Evolutionary conservation across 2,797 vertebrate species (phyloP).

Genomic region (Pangasius djambal): DNA sequence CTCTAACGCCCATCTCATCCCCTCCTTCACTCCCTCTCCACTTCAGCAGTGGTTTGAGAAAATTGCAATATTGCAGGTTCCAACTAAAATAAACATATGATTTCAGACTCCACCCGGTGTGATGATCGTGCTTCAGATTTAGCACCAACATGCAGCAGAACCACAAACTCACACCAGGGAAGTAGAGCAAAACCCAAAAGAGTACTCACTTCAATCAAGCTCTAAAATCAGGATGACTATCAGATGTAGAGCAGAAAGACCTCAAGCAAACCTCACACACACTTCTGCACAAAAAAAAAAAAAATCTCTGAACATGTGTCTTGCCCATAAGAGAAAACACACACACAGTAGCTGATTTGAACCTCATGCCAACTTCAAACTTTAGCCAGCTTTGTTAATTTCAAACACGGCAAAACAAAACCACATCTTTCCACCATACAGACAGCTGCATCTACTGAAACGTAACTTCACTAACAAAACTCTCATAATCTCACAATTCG

Average conservation of each 20-base stretch:
- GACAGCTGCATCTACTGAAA: background rate
- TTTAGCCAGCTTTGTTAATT: background rate
- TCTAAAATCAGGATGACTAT: slow-evolving; percentile 4
- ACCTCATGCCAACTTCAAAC: slow-evolving; percentile 17
- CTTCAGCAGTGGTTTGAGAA: slow-evolving; percentile 39
- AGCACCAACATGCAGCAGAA: slow-evolving; percentile 5
- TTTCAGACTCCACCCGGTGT: slow-evolving; percentile 42
- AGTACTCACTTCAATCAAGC: slow-evolving; percentile 9
- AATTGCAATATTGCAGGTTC: slow-evolving; percentile 37
- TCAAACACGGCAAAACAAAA: background rate
- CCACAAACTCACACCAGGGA: slow-evolving; percentile 26
- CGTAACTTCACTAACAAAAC: background rate
- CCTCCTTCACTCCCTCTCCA: slow-evolving; percentile 6
- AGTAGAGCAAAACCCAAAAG: slow-evolving; percentile 19
- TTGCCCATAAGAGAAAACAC: background rate
- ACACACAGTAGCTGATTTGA: slow-evolving; percentile 23
- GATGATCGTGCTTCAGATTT: slow-evolving; percentile 36
- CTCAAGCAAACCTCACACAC: slow-evolving; percentile 2
- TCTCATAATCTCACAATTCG: background rate
- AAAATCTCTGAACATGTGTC: background rate
- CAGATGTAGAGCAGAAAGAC: slow-evolving; percentile 10
- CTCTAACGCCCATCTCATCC: background rate
- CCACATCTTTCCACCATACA: background rate
- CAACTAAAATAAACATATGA: slow-evolving; percentile 43
- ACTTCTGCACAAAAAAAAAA: background rate